Conservation (phyloP, 2,888 invertebrate species). For the Drosophila merina region DNA sequence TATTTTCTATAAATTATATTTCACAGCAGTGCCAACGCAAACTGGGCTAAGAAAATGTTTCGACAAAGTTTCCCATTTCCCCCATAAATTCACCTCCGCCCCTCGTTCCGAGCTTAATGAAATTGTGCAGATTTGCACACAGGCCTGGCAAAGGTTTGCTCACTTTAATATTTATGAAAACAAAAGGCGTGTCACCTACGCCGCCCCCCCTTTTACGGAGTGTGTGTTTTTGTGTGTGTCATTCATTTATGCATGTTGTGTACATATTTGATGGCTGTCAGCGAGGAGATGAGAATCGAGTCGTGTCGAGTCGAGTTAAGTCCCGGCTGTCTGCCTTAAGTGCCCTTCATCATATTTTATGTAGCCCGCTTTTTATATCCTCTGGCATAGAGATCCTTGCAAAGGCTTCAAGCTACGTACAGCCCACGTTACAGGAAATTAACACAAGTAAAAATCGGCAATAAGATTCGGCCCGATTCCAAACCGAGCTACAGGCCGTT, state of each 20-base stretch:
- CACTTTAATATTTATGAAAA: slow-evolving; percentile 73
- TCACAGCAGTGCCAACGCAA: slow-evolving; percentile 21
- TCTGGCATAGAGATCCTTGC: slow-evolving; percentile 67
- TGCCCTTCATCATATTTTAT: slow-evolving; percentile 76
- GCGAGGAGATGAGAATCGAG: slow-evolving; percentile 31
- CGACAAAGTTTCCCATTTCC: slow-evolving; percentile 33
- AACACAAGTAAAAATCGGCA: slow-evolving; percentile 69
- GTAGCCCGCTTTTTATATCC: slow-evolving; percentile 61
- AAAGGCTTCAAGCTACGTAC: slow-evolving; percentile 49
- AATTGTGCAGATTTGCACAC: slow-evolving; percentile 35
- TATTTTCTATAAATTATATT: slow-evolving; percentile 55
- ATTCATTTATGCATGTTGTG: slow-evolving; percentile 72
- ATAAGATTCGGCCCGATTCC: slow-evolving; percentile 34
- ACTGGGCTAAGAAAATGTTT: slow-evolving; percentile 54
- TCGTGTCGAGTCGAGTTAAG: slow-evolving; percentile 13
- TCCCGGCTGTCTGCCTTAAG: slow-evolving; percentile 56
- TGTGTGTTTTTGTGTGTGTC: slow-evolving; percentile 39
- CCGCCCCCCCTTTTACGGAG: neutral
- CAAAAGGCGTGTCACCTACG: slow-evolving; percentile 52
- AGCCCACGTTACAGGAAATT: slow-evolving; percentile 68
- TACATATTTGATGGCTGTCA: slow-evolving; percentile 76
- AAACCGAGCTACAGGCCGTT: slow-evolving; percentile 63
- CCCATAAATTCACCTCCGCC: slow-evolving; percentile 11
- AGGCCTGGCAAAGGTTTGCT: slow-evolving; percentile 49
- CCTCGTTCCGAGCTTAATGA: slow-evolving; percentile 22